Evolutionary conservation across 2,888 invertebrate genomes (phyloP), one percentile per base, ranked within the genome.

Genomic region (Drosophila macrospina): DNA sequence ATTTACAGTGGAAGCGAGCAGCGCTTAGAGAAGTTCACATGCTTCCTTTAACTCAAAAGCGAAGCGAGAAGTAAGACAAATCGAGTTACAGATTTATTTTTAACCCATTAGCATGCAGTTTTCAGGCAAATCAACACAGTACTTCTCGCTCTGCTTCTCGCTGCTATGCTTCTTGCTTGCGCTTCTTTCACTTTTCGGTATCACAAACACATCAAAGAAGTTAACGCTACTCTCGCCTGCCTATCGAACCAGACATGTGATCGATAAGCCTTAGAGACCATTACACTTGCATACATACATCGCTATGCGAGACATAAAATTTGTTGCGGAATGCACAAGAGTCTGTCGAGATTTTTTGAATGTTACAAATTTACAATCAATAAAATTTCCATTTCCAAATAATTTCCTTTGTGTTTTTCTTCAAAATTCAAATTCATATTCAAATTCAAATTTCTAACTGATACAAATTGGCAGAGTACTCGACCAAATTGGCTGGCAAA

Each of bases 391-490:
- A 69, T 45, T 48, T 51, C 24, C 15, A 13, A 26, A 41, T 42
- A 24, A 15, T 15, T 15, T 39, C 15, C n/a, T 0, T 11, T 26
- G 8, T 41, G 30, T 5, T n/a, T 30, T 24, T 24, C 15, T 50
- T 36, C 5, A 26, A 26, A 26, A 26, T 28, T 28, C 6, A 42
- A 32, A 20, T 10, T 24, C 37, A 13, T 15, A 60, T 60, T 61
- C 7, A 32, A 16, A 24, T 52, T 20, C 20, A 32, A 59, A 55
- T 71, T 54, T 61, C 20, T 26, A 72, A 69, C 63, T 69, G 86
- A 73, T 59, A 66, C 39, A 57, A 79, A 67, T 56, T 45, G 52
- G 68, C 73, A 77, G 55, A 64, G 64, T 73, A 70, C 48, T 41
- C 41, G 55, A 65, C 32, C 69, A 45, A 56, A 54, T 68, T 57